Evolutionary conservation across 2,888 invertebrate genomes (phyloP).

Genomic region (Synanthedon andrenaeformis): DNA sequence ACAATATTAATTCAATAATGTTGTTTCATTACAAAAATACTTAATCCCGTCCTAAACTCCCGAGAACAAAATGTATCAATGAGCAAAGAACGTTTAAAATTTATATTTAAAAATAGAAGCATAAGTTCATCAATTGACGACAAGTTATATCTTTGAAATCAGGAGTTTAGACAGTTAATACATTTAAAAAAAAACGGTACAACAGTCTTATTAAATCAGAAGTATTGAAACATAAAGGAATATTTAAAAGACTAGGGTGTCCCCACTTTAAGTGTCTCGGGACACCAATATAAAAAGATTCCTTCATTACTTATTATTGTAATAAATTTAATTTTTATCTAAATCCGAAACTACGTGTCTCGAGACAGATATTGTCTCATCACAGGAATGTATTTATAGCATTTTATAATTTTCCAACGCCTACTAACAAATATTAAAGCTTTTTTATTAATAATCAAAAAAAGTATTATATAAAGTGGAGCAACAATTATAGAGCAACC

Average conservation of each 20-base stretch:
- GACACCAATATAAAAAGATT: constrained; percentile 17
- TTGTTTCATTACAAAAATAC: not conserved
- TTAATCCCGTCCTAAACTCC: too few relatives aligned
- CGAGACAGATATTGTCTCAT: constrained; percentile 29
- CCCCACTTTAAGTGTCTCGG: constrained; percentile 18
- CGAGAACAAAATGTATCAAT: too few relatives aligned
- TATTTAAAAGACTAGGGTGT: constrained; percentile 44
- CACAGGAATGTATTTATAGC: constrained; percentile 13
- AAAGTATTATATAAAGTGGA: not conserved
- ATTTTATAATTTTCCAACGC: constrained; percentile 1
- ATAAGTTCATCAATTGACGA: not conserved
- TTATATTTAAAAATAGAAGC: not conserved
- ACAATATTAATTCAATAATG: not conserved
- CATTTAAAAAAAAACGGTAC: constrained; percentile 27
- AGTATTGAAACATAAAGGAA: constrained; percentile 18
- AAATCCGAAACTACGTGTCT: constrained; percentile 23
- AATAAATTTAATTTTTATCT: constrained; percentile 14
- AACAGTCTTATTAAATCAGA: constrained; percentile 49
- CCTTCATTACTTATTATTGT: constrained; percentile 14
- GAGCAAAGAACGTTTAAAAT: not conserved
- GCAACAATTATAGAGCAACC: not conserved
- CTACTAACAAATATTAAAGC: constrained; percentile 5
- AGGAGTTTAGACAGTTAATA: not conserved
- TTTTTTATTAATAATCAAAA: not conserved
- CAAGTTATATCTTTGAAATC: not conserved